A percentile compares a stretch with the other conserved stretches of the same genome.
Conservation (phyloP, 2,888 invertebrate genomes). For the Latrodectus hesperus region DNA sequence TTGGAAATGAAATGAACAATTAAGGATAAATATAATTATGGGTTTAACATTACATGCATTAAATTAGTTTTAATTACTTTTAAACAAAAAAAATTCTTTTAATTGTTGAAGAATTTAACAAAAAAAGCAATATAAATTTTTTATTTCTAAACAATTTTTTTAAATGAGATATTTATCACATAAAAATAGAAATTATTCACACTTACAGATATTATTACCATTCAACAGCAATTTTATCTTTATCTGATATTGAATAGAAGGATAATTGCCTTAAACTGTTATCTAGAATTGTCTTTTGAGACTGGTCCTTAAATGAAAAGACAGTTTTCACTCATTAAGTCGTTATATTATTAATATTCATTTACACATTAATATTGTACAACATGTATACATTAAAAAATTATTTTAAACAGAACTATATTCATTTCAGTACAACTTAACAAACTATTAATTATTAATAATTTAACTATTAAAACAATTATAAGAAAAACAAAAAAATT, state of each 20-base stretch:
- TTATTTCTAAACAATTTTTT: no score
- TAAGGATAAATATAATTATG: no score
- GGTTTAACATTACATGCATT: no score
- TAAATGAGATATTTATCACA: no score
- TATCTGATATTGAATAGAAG: constrained; percentile 88
- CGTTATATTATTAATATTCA: no score
- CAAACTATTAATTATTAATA: background rate
- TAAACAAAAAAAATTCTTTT: no score
- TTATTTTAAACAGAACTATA: background rate
- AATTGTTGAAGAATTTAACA: no score
- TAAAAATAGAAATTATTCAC: background rate
- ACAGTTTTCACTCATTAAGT: background rate
- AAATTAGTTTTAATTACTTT: no score
- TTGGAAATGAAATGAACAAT: no score
- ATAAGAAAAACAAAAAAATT: no score
- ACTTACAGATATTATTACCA: constrained; percentile 73
- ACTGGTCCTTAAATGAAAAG: constrained; percentile 36
- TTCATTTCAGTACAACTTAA: background rate
- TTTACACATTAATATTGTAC: background rate
- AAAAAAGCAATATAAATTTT: no score
- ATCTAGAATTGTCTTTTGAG: constrained; percentile 83
- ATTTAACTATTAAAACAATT: background rate
- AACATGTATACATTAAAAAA: background rate
- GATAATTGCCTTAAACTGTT: constrained; percentile 88
- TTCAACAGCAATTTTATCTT: constrained; percentile 85